A percentile compares a stretch with the other conserved stretches of the same genome.
These are phyloP conservation scores for Otocyon megalotis DNA, from an alignment of 2,113 vertebrate genomes.

Conservation along the genomic window DNA sequence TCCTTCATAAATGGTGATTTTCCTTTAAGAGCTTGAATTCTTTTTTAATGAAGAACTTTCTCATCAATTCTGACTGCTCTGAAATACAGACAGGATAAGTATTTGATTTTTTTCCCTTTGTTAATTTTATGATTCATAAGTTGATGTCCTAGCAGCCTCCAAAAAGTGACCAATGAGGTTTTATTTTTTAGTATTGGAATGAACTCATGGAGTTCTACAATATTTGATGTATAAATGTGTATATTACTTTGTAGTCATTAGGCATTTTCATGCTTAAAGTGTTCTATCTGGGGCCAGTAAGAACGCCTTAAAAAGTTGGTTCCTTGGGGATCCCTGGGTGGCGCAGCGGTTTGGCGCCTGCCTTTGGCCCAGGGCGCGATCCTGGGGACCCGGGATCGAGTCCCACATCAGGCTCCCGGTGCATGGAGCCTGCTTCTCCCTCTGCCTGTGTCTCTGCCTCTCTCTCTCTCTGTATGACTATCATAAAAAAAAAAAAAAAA, in stretches of 20 bases:
- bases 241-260: conserved; percentile 5
- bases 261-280: conserved; percentile 22
- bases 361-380: too few relatives aligned
- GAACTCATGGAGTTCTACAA: conserved; percentile 33
- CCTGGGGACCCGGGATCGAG: too few relatives aligned
- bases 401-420: too few relatives aligned
- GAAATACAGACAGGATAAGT: neutral
- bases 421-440: too few relatives aligned
- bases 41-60: conserved; percentile 51
- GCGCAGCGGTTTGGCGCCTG: too few relatives aligned
- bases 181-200: conserved; percentile 24
- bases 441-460: too few relatives aligned
- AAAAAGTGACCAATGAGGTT: conserved; percentile 42
- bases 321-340: too few relatives aligned
- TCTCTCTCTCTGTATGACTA: too few relatives aligned
- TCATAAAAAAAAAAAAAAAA: too few relatives aligned
- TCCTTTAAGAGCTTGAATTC: conserved; percentile 21
- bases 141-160: conserved; percentile 45
- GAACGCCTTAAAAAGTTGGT: neutral
- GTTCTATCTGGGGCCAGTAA: neutral
- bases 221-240: conserved; percentile 24
- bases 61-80: conserved; percentile 39
- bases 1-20: conserved; percentile 42
- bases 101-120: conserved; percentile 51
- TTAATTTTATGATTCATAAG: conserved; percentile 42